Base-by-base conservation (phyloP, 2,113 vertebrate genomes). In the Pseudorhombus dupliciocellatus region DNA sequence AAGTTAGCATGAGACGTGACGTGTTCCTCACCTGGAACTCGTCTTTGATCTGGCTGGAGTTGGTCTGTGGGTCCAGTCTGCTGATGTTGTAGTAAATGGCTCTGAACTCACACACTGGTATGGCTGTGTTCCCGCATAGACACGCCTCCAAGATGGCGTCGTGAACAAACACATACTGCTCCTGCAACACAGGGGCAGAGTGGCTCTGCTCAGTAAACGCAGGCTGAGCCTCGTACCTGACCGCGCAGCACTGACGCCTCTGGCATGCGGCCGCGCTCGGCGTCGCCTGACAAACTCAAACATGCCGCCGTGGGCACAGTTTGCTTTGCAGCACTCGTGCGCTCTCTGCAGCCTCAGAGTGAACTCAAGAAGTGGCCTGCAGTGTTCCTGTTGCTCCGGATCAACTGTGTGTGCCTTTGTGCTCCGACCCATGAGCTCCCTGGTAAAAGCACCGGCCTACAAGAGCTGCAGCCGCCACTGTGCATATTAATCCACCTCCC, bases 21-120 rank as follows among this genome's bases (percentile, higher is more conserved):
- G 42, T 30, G 44, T 55, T 46, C 59, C 75, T 79, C 89, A 98
- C 97, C 97, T 98, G 97, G 88, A 99, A 99, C 79, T 99, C 97
- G 30, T 99, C 97, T 93, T 99, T 99, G 81, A 99, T 97, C 87
- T 99, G 97, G 90, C 97, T 98, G 93, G 96, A 98, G 92, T 98
- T 98, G 75, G 97, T 99, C 92, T 98, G 97, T 10, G 97, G 95
- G 83, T 99, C 97, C 87, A 98, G 85, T 71, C 96, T 94, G 92
- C 96, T 98, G 93, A 99, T 98, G 86, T 98, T 98, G 93, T 98
- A 98, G 84, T 98, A 99, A 75, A 98, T 95, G 31, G 96, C 96
- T 89, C 97, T 95, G 94, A 99, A 99, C 79, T 99, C 97, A 53
- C 97, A 98, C 81, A 98, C 97, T 0, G 97, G 97, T 77, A 98